Evolutionary conservation across 2,888 invertebrate species (phyloP).

Genomic region (Lottia scabra): DNA sequence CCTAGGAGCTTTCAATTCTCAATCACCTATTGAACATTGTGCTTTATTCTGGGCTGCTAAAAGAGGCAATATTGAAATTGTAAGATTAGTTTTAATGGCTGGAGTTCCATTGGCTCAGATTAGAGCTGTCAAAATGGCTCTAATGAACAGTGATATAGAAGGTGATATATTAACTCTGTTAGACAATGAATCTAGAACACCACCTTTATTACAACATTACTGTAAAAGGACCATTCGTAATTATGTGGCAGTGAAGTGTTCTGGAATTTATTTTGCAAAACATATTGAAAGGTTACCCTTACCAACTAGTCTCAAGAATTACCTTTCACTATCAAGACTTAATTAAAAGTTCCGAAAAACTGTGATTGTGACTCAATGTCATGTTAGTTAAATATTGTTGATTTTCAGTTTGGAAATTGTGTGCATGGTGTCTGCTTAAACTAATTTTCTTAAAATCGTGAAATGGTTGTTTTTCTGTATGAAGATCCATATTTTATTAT

Average conservation of each 20-base stretch:
- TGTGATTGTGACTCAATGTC: no score
- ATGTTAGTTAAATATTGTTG: no score
- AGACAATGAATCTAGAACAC: slow-evolving; percentile 46
- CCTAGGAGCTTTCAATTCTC: slow-evolving; percentile 48
- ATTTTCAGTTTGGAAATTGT: no score
- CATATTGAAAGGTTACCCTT: slow-evolving; percentile 47
- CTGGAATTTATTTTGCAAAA: slow-evolving; percentile 51
- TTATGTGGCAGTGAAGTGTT: slow-evolving; percentile 41
- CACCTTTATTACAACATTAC: slow-evolving; percentile 51
- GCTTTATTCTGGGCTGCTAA: slow-evolving; percentile 60
- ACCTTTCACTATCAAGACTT: slow-evolving; percentile 34
- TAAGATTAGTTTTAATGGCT: slow-evolving; percentile 49
- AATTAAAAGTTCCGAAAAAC: no score
- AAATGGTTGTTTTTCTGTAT: no score
- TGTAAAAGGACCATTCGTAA: slow-evolving; percentile 47
- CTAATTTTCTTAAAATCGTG: no score
- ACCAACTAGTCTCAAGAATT: slow-evolving; percentile 51
- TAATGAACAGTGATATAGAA: slow-evolving; percentile 46
- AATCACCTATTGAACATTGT: slow-evolving; percentile 50
- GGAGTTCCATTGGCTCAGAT: slow-evolving; percentile 52
- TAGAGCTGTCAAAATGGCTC: slow-evolving; percentile 49
- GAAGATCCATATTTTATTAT: no score
- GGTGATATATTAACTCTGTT: slow-evolving; percentile 43
- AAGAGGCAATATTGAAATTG: slow-evolving; percentile 53
- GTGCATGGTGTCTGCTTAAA: no score